Evolutionary conservation across 2,888 invertebrate species (phyloP).

Genomic region (Drosophila cognata): DNA sequence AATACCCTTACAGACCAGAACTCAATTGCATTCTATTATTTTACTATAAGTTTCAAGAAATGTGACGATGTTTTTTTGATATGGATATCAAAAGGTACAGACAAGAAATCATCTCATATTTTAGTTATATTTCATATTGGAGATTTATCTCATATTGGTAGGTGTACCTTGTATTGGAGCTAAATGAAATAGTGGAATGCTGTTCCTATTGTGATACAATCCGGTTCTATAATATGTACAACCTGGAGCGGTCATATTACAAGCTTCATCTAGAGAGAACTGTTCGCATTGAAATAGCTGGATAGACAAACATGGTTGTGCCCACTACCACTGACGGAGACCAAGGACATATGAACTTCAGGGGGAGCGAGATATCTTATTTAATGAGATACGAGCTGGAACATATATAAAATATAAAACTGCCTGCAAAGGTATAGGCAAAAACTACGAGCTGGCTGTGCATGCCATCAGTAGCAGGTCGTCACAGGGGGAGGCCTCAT

Average conservation of each 20-base stretch:
- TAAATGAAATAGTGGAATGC: background rate
- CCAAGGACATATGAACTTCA: background rate
- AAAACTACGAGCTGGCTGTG: background rate
- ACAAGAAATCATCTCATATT: background rate
- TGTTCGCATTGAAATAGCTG: background rate
- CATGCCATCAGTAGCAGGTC: background rate
- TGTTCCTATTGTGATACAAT: background rate
- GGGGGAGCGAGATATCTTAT: background rate
- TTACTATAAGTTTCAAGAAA: background rate
- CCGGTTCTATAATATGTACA: background rate
- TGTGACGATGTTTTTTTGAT: background rate
- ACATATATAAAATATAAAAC: background rate
- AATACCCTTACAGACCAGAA: background rate
- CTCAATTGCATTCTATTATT: background rate
- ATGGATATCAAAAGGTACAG: background rate
- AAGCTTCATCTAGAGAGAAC: background rate
- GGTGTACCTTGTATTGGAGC: background rate
- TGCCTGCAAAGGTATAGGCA: background rate
- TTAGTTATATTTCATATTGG: background rate
- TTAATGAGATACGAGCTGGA: background rate
- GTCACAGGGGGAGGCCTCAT: slow-evolving; percentile 7
- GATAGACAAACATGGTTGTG: background rate
- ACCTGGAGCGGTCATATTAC: background rate
- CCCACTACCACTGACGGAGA: background rate
- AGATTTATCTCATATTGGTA: background rate